These are phyloP conservation scores for Eupithecia pulchellata DNA, from an alignment of 2,888 invertebrate species.

Conservation along the genomic window DNA sequence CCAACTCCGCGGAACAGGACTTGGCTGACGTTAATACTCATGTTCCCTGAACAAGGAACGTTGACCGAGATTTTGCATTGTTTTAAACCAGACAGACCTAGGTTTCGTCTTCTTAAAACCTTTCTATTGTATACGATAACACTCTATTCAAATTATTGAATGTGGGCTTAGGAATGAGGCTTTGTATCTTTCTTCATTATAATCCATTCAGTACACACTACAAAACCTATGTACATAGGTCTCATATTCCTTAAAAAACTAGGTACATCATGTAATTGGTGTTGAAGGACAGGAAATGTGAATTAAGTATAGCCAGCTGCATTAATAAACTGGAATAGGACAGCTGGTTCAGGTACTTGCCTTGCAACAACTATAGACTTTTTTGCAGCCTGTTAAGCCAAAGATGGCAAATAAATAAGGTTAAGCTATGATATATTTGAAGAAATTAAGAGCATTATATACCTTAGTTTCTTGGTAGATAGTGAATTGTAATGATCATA, in stretches of 20 bases:
- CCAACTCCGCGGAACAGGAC: slow-evolving; percentile 39
- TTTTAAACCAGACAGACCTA: slow-evolving; percentile 4
- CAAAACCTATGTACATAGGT: not conserved
- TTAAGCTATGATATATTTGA: not conserved
- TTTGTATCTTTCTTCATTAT: not conserved
- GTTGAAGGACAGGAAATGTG: slow-evolving; percentile 20
- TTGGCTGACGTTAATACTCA: slow-evolving; percentile 39
- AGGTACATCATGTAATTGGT: slow-evolving; percentile 2
- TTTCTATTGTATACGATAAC: not conserved
- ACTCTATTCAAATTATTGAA: not conserved
- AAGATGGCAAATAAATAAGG: not conserved
- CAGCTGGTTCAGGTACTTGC: slow-evolving; percentile 49
- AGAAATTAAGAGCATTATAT: not conserved
- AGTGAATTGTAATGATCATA: not conserved
- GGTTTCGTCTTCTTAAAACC: not conserved
- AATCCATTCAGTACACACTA: not conserved
- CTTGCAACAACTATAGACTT: not conserved
- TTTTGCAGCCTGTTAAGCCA: no score
- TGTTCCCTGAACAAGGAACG: slow-evolving; percentile 21
- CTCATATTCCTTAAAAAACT: not conserved
- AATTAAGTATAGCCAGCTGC: slow-evolving; percentile 54
- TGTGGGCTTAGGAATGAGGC: not conserved
- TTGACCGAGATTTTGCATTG: slow-evolving; percentile 13
- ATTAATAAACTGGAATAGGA: slow-evolving; percentile 55
- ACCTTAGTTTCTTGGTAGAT: not conserved